A percentile compares a stretch with the other conserved stretches of the same genome.
phyloP scores from a whole-genome alignment of 2,888 invertebrate species.

The Drosophila leonis region DNA sequence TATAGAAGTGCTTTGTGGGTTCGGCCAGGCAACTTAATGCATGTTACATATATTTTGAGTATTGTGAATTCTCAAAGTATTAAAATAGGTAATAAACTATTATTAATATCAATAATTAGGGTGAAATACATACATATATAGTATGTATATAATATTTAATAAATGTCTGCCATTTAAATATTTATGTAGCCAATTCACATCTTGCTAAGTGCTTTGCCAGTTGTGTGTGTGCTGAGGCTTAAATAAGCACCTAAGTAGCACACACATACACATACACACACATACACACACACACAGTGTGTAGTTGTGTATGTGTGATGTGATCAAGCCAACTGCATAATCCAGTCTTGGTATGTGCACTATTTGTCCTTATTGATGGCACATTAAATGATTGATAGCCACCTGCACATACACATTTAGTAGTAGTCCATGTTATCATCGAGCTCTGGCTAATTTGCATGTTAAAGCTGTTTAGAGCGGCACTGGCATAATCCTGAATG shows the following conservation, averaged over 20 bases:
- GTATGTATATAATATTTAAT: background rate
- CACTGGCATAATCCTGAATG: constrained; percentile 37
- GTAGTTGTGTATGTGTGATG: no score
- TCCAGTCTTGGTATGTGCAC: constrained; percentile 38
- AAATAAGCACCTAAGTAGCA: constrained; percentile 1
- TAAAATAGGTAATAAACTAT: background rate
- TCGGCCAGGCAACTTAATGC: background rate
- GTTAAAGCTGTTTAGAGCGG: constrained; percentile 17
- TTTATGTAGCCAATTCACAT: background rate
- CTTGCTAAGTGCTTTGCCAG: background rate
- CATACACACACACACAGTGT: background rate
- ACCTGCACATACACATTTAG: constrained; percentile 54
- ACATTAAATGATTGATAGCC: constrained; percentile 70
- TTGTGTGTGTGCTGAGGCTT: background rate
- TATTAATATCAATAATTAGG: background rate
- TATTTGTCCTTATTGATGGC: constrained; percentile 47
- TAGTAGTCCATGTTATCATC: constrained; percentile 59
- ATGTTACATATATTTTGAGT: background rate
- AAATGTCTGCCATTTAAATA: background rate
- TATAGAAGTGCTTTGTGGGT: background rate
- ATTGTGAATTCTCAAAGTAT: background rate
- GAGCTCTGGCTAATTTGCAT: constrained; percentile 46
- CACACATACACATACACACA: background rate
- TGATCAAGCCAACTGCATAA: constrained; percentile 63
- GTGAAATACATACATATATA: background rate